phyloP scores from a whole-genome alignment of 2,797 vertebrate genomes.

The Crocidura indochinensis region DNA sequence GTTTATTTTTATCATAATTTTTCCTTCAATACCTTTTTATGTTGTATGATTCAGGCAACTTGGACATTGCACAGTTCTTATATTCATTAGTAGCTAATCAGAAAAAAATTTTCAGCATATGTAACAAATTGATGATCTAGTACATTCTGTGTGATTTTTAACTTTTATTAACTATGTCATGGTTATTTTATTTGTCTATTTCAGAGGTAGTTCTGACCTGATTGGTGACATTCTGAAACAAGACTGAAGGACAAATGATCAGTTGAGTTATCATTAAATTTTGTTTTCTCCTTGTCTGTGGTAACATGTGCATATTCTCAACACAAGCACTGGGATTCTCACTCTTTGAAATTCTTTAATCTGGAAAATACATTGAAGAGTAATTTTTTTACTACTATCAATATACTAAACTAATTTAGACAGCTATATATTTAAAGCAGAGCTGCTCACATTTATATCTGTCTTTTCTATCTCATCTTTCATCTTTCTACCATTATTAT shows the following conservation, averaged over 20 bases:
- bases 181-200: slow-evolving; percentile 19
- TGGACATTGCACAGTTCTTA: slow-evolving; percentile 53
- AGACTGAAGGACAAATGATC: neutral
- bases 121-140: slow-evolving; percentile 8
- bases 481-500: neutral
- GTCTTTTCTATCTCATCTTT: neutral
- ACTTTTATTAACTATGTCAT: slow-evolving; percentile 37
- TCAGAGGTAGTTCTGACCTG: neutral
- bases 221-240: slow-evolving; percentile 10
- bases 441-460: neutral
- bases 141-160: slow-evolving; percentile 40
- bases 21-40: neutral
- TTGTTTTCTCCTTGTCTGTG: slow-evolving; percentile 46
- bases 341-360: slow-evolving; percentile 21
- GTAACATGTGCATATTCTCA: neutral
- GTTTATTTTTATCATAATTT: slow-evolving; percentile 54
- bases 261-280: slow-evolving; percentile 26
- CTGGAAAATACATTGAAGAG: neutral
- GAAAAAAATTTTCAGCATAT: slow-evolving; percentile 37
- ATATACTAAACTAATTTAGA: neutral
- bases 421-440: neutral
- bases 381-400: neutral
- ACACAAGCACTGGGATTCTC: neutral
- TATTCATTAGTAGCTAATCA: slow-evolving; percentile 44
- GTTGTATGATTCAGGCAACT: slow-evolving; percentile 16